Base-by-base conservation (phyloP, 2,797 vertebrate species). In the Neopelma chrysocephalum region DNA sequence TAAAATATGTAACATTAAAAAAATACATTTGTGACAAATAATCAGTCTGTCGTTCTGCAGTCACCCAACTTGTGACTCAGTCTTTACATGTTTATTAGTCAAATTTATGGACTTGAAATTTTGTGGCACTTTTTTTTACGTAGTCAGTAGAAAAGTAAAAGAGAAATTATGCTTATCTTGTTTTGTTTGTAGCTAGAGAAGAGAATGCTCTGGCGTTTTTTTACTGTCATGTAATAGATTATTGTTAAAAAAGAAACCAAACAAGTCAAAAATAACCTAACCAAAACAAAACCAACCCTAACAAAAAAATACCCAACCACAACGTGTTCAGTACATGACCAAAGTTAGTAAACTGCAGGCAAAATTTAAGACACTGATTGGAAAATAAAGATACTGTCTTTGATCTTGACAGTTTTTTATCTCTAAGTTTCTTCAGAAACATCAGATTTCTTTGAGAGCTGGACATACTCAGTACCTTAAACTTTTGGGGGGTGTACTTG, bases 291-390 rank as follows among this genome's bases (percentile, higher is more conserved):
- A 50, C 4, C 5, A 72, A 21, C 3, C 23, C 11, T 40, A 51
- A 40, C 14, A 61, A 54, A 62, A 48, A 62, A 50, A 12, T 0
- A 14, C 4, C 4, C 11, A 53, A 7, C 9, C 8, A 22, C 42
- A 48, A 0, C 3, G 1, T 36, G 7, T 71, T 81, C 31, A 22
- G 4, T 43, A 27, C 0, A 0, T 38, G 22, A 45, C n/a, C 21
- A 6, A 43, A 83, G 17, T 79, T 62, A 75, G 27, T 40, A 43
- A 90, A 71, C 45, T 56, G n/a, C 7, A 3, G 38, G 38, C 11
- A 64, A 83, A 91, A 86, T 47, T 53, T 29, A 38, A 40, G 61
- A 72, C 22, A 6, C 23, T 47, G 10, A 1, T 47, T 83, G 47
- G 25, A 38, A 87, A 85, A 84, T 45, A 60, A 47, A 29, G 6